Evolutionary conservation across 2,113 vertebrate species (phyloP).

Genomic region (Xiphophorus maculatus): DNA sequence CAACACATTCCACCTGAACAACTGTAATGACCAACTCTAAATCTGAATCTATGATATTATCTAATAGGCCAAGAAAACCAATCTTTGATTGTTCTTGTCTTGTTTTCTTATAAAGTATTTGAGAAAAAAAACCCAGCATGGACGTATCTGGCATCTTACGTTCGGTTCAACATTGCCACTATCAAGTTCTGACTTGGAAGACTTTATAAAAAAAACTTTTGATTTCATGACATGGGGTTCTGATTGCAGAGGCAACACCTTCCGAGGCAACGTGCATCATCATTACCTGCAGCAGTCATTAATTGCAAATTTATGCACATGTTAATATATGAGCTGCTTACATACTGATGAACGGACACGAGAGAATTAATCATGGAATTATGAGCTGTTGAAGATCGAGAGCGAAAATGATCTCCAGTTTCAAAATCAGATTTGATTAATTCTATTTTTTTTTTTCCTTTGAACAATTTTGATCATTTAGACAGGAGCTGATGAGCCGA

Average conservation of each 20-base stretch:
- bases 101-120: not conserved
- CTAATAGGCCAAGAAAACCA: not conserved
- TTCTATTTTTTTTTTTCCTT: not conserved
- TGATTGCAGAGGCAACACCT: slow-evolving; percentile 39
- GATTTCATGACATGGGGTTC: slow-evolving; percentile 33
- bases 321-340: slow-evolving; percentile 34
- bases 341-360: slow-evolving; percentile 29
- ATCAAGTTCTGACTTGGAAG: not conserved
- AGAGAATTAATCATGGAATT: slow-evolving; percentile 31
- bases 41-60: too few species aligned
- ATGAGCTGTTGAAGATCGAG: slow-evolving; percentile 14
- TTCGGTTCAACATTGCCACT: not conserved
- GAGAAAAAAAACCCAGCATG: not conserved
- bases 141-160: not conserved
- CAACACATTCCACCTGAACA: not conserved
- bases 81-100: not conserved
- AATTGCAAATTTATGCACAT: slow-evolving; percentile 46
- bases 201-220: not conserved
- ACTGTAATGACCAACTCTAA: not conserved
- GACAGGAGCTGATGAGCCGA: not conserved
- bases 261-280: slow-evolving; percentile 25
- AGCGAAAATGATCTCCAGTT: slow-evolving; percentile 17
- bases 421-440: slow-evolving; percentile 18
- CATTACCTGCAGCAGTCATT: slow-evolving; percentile 42
- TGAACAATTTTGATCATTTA: slow-evolving; percentile 5